A percentile compares a stretch with the other conserved stretches of the same genome.
These are phyloP conservation scores for Cyclina sinensis DNA, from an alignment of 1,140 invertebrate genomes.

Conservation along the genomic window DNA sequence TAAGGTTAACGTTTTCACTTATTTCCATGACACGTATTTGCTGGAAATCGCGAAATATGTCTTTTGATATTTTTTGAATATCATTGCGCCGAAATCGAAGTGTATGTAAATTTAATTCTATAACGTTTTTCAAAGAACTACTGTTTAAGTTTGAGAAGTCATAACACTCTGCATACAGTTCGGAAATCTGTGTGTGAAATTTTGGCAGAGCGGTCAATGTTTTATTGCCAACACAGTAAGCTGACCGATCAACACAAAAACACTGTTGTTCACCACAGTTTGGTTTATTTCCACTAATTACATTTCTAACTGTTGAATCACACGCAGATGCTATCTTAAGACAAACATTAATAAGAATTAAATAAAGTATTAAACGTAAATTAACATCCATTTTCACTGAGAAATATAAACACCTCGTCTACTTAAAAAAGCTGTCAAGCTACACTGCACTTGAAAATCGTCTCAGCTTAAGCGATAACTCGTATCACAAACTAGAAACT, in stretches of 20 bases:
- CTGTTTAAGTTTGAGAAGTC: not conserved
- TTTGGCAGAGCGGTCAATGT: not conserved
- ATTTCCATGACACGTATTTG: not conserved
- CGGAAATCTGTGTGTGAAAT: not conserved
- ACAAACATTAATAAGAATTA: no score
- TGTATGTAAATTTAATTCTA: not conserved
- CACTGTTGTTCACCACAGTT: conserved; percentile 19
- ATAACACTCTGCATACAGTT: not conserved
- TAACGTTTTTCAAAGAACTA: not conserved
- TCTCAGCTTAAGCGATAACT: no score
- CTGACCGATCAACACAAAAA: not conserved
- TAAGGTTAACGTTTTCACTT: not conserved
- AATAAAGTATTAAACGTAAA: no score
- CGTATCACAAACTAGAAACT: no score
- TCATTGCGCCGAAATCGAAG: not conserved
- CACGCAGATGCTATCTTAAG: no score
- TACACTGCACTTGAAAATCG: no score
- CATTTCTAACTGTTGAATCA: no score
- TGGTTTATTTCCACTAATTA: not conserved
- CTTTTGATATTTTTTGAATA: not conserved
- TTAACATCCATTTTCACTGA: no score
- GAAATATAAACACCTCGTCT: no score
- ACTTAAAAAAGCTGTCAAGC: no score
- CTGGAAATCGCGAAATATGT: not conserved
- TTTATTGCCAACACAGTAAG: not conserved